Evolutionary conservation across 1,140 invertebrate species (phyloP).

Genomic region (Zaprionus kolodkinae): DNA sequence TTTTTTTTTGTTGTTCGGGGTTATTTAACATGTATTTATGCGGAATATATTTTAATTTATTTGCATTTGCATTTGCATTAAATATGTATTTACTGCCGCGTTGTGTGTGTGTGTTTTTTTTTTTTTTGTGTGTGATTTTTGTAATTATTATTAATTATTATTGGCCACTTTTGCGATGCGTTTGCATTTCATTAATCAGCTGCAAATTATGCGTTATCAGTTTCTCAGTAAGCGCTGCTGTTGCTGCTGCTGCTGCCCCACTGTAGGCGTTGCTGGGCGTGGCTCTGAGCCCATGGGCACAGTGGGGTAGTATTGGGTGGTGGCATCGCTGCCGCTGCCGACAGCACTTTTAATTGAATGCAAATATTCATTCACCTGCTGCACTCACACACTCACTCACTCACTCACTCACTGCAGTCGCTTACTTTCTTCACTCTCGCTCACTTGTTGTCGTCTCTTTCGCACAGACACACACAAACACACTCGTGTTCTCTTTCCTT

Average conservation of each 20-base stretch:
- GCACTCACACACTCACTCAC: conserved; percentile 10
- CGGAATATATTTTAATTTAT: conserved; percentile 50
- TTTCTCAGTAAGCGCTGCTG: conserved; percentile 24
- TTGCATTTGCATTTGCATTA: conserved; percentile 32
- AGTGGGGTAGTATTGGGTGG: neutral
- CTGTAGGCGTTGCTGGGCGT: conserved; percentile 14
- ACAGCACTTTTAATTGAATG: conserved; percentile 60
- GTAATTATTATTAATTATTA: conserved; percentile 54
- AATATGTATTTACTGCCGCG: conserved; percentile 20
- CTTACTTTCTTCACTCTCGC: conserved; percentile 6
- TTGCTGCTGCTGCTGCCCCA: conserved; percentile 39
- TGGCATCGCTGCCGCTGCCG: conserved; percentile 54
- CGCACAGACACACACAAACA: neutral
- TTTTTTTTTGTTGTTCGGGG: neutral
- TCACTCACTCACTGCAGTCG: neutral
- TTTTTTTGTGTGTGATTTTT: conserved; percentile 36
- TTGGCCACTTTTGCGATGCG: conserved; percentile 56
- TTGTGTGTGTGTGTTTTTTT: no score
- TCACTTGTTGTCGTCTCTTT: conserved; percentile 5
- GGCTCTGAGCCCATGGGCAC: conserved; percentile 39
- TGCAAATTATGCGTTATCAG: conserved; percentile 21
- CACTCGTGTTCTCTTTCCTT: neutral
- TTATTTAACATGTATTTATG: conserved; percentile 13
- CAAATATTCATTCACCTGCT: conserved; percentile 57
- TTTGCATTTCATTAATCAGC: conserved; percentile 61